Conservation (phyloP, 2,888 invertebrate genomes). For the Nycteola revayana region DNA sequence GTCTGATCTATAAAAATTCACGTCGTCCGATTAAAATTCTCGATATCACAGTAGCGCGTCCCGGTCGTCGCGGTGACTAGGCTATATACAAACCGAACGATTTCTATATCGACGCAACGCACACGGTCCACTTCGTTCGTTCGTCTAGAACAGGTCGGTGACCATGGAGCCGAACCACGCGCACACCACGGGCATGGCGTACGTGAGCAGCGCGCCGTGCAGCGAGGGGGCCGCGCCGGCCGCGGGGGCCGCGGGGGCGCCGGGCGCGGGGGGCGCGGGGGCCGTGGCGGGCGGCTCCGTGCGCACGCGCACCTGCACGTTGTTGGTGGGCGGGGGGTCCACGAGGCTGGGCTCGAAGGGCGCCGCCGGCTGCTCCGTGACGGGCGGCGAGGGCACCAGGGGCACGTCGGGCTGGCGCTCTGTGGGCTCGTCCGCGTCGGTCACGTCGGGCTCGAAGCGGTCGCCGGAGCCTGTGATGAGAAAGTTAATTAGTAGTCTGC, state of each 20-base stretch:
- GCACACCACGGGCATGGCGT: slow-evolving; percentile 90
- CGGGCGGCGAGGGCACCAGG: slow-evolving; percentile 20
- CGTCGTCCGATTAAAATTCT: neutral
- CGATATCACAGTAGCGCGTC: slow-evolving; percentile 62
- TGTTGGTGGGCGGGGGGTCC: slow-evolving; percentile 46
- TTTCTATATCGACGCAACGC: slow-evolving; percentile 22
- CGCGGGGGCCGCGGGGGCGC: too few relatives aligned
- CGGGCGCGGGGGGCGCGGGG: slow-evolving; percentile 23
- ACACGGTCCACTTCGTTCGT: slow-evolving; percentile 19
- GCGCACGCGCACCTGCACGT: slow-evolving; percentile 45
- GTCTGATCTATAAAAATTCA: slow-evolving; percentile 2
- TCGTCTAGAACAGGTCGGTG: slow-evolving; percentile 84
- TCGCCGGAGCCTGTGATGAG: slow-evolving; percentile 55
- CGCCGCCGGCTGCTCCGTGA: slow-evolving; percentile 45
- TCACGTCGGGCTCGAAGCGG: slow-evolving; percentile 20
- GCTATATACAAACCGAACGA: slow-evolving; percentile 42
- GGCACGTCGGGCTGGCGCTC: slow-evolving; percentile 31
- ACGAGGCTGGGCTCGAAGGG: slow-evolving; percentile 53
- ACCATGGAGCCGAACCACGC: slow-evolving; percentile 93
- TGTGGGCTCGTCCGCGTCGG: slow-evolving; percentile 42
- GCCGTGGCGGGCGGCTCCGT: slow-evolving; percentile 35
- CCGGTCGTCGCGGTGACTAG: slow-evolving; percentile 62
- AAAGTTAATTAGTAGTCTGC: neutral
- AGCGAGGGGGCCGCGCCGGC: slow-evolving; percentile 61
- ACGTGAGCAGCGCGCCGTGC: slow-evolving; percentile 85